phyloP scores from a whole-genome alignment of 2,113 vertebrate species.

The Mastomys natalensis region DNA sequence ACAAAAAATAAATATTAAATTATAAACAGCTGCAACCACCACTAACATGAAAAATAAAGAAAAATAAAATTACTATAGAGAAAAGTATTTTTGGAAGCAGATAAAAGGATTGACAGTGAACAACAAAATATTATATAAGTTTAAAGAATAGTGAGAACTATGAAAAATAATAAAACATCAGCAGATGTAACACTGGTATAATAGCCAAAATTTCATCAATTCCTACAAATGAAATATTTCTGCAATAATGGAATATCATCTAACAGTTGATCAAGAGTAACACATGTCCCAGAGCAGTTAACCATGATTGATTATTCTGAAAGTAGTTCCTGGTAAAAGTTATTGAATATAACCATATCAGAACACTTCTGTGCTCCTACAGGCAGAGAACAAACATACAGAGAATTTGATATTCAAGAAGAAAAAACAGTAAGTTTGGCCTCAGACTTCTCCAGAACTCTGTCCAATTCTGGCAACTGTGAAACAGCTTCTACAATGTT shows the following conservation, averaged over 20 bases:
- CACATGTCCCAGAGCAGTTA: neutral
- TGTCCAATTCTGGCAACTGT: neutral
- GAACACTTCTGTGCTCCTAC: neutral
- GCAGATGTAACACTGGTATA: neutral
- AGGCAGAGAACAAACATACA: neutral
- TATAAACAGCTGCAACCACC: neutral
- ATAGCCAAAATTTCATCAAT: neutral
- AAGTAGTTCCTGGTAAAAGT: slow-evolving; percentile 4
- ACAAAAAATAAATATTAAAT: slow-evolving; percentile 19
- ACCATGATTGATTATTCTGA: neutral
- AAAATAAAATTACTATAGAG: slow-evolving; percentile 52
- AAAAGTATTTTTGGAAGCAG: neutral
- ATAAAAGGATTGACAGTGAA: neutral
- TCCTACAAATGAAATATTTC: neutral
- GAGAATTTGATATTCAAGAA: slow-evolving; percentile 13
- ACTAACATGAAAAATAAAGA: neutral
- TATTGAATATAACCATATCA: neutral
- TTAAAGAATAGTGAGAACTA: neutral
- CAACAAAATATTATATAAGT: neutral
- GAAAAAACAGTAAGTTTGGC: neutral
- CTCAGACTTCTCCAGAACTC: neutral
- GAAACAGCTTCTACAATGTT: slow-evolving; percentile 36
- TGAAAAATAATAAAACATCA: neutral
- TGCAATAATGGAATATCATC: neutral
- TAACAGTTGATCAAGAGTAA: neutral